Percentiles rank a stretch among this genome's conserved stretches.
Evolutionary conservation across 2,888 invertebrate species (phyloP).

Genomic region (Apodemia mormo): DNA sequence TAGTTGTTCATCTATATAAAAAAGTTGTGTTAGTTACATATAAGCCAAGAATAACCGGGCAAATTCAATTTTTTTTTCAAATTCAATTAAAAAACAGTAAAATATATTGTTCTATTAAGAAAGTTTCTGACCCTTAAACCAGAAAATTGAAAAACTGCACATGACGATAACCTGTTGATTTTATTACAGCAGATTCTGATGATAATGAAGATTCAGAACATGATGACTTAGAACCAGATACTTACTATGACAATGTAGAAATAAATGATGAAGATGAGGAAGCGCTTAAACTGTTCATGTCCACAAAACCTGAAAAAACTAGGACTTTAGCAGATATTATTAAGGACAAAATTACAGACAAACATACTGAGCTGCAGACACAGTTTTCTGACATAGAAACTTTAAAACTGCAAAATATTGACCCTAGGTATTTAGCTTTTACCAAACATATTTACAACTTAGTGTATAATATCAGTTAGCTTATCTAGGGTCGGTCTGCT

Average conservation of each 20-base stretch:
- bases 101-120: no score
- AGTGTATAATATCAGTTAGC: no score
- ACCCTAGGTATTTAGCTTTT: conserved; percentile 82
- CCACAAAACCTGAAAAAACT: conserved; percentile 73
- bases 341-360: conserved; percentile 95
- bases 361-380: conserved; percentile 93
- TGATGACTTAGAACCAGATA: conserved; percentile 80
- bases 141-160: background rate
- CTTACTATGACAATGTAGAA: conserved; percentile 87
- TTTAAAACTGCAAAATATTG: conserved; percentile 90
- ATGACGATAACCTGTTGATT: background rate
- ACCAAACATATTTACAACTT: no score
- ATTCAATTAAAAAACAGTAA: no score
- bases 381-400: conserved; percentile 91
- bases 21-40: no score
- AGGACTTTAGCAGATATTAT: conserved; percentile 94
- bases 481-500: no score
- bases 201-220: conserved; percentile 75
- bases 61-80: no score
- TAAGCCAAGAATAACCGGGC: no score
- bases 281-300: conserved; percentile 90
- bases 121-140: no score
- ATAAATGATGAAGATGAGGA: conserved; percentile 94
- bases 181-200: background rate
- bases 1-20: no score